Conservation (phyloP, 2,888 invertebrate species). For the Mesochorus sp. region DNA sequence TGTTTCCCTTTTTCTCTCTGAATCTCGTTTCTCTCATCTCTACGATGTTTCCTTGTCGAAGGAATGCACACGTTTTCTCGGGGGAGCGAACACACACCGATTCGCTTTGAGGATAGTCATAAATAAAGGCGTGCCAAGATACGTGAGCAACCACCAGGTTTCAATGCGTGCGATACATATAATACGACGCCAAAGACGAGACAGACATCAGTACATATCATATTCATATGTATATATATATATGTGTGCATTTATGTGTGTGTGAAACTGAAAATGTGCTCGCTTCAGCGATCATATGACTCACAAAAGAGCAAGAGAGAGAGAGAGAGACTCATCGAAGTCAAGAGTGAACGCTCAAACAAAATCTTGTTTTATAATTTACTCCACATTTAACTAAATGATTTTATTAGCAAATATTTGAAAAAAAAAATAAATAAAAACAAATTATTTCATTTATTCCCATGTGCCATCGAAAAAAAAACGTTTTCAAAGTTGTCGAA, state of each 20-base stretch:
- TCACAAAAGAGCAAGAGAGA: constrained; percentile 36
- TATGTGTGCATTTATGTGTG: not conserved
- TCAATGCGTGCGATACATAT: constrained; percentile 43
- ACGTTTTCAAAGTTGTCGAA: too few relatives aligned
- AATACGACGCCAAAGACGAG: constrained; percentile 7
- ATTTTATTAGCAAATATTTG: too few relatives aligned
- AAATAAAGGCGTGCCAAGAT: constrained; percentile 61
- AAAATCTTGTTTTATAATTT: not conserved
- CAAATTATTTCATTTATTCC: too few relatives aligned
- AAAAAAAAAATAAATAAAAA: too few relatives aligned
- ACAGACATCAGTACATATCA: constrained; percentile 13
- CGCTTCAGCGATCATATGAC: constrained; percentile 30
- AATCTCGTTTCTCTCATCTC: constrained; percentile 1
- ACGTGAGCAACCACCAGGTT: constrained; percentile 23
- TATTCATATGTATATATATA: not conserved
- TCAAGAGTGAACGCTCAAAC: not conserved
- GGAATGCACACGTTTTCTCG: constrained; percentile 50
- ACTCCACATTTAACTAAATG: too few relatives aligned
- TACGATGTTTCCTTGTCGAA: constrained; percentile 16
- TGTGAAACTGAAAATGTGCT: constrained; percentile 26
- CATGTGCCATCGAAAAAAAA: too few relatives aligned
- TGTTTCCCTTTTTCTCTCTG: not conserved
- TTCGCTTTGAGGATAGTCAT: constrained; percentile 42
- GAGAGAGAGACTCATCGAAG: constrained; percentile 1
- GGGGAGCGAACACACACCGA: constrained; percentile 1